phyloP scores from a whole-genome alignment of 2,113 vertebrate species.

The Benitochromis conjunctus region DNA sequence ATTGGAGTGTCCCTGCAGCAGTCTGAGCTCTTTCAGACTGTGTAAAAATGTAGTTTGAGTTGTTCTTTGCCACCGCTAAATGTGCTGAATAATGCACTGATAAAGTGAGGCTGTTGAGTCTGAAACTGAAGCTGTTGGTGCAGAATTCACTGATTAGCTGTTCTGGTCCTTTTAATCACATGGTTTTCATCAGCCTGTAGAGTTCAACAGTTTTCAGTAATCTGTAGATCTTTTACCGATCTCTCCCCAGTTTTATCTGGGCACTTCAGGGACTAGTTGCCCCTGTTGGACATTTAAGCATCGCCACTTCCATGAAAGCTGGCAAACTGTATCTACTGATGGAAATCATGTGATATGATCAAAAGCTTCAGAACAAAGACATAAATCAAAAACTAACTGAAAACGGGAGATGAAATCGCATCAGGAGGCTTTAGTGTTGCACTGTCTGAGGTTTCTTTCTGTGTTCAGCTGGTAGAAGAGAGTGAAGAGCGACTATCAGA shows the following conservation, averaged over 20 bases:
- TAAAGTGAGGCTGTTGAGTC: neutral
- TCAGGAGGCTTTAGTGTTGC: neutral
- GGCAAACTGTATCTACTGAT: neutral
- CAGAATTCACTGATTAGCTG: neutral
- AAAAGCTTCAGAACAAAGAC: neutral
- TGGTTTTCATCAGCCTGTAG: neutral
- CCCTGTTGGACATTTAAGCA: neutral
- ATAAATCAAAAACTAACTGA: neutral
- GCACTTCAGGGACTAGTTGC: neutral
- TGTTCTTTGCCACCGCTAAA: neutral
- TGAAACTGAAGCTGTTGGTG: neutral
- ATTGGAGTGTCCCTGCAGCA: neutral
- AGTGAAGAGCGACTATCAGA: slow-evolving; percentile 80
- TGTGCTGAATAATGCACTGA: neutral
- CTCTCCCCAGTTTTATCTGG: neutral
- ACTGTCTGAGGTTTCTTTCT: neutral
- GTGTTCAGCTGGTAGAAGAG: slow-evolving; percentile 76
- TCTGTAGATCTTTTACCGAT: neutral
- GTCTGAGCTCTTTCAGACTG: neutral
- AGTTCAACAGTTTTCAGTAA: neutral
- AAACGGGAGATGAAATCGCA: neutral
- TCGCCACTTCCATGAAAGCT: neutral
- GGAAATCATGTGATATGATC: neutral
- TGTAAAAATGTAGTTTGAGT: neutral
- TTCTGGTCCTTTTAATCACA: neutral